Evolutionary conservation across 92 coral and sea anemone genomes (phyloP).

Genomic region (Pocillopora grandis): DNA sequence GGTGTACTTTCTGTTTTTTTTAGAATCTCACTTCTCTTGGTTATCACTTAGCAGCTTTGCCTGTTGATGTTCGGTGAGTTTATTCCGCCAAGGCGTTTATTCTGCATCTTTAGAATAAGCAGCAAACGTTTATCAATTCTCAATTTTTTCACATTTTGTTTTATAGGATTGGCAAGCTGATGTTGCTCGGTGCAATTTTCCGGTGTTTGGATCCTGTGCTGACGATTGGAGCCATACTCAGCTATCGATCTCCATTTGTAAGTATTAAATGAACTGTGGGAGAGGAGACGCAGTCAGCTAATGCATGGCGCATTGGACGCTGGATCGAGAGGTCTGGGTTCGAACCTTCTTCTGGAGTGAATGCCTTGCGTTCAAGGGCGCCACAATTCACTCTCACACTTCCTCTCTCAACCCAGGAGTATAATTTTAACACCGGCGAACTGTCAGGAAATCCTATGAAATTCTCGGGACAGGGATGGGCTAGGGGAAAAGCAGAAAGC

Average conservation of each 20-base stretch:
- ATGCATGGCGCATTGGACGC: too few species aligned
- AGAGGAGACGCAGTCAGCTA: too few species aligned
- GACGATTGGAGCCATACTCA: conserved; percentile 81
- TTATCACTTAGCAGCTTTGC: conserved; percentile 80
- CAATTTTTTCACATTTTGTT: neutral
- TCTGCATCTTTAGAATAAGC: neutral
- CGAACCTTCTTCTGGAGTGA: too few species aligned
- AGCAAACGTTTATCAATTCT: too few species aligned
- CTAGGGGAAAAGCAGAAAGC: too few species aligned
- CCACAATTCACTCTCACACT: too few species aligned
- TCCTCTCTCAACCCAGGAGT: too few species aligned
- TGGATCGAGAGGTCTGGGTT: too few species aligned
- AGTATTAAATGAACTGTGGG: conserved; percentile 29
- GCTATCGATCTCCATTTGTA: conserved; percentile 88
- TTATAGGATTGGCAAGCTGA: conserved; percentile 79
- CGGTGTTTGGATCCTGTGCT: conserved; percentile 84
- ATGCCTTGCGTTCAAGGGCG: too few species aligned
- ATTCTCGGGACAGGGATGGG: too few species aligned
- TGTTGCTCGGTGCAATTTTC: conserved; percentile 86
- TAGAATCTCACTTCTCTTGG: conserved; percentile 86
- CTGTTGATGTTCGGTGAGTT: conserved; percentile 85
- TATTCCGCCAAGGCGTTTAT: neutral
- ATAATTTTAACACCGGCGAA: too few species aligned
- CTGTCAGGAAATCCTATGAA: too few species aligned
- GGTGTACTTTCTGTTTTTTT: neutral